Base-by-base conservation (phyloP, 2,888 invertebrate genomes). In the Drosophila nr. perissopoda region DNA sequence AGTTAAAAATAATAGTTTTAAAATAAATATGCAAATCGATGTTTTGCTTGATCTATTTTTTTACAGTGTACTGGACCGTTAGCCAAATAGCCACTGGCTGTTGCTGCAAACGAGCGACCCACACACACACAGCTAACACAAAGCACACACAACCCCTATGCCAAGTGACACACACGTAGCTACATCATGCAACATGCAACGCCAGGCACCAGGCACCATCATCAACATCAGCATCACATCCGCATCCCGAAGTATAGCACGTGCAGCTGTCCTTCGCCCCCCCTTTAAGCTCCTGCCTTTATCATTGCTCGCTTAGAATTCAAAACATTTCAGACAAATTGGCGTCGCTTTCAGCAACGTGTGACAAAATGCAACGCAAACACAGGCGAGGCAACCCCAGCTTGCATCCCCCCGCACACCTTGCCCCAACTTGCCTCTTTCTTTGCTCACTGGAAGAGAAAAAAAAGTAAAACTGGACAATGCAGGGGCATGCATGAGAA, bases 291-390 rank as follows among this genome's bases (percentile, higher is more conserved):
- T 8, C 2, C 25, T 25, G 16, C 13, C 51, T 38, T 49, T n/a
- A 13, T n/a, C 36, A 62, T 36, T 67, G 49, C 66, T 65, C 75
- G 81, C 72, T 83, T 88, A 79, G 89, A 83, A 85, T 85, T 85
- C 85, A 86, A 85, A 85, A 85, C 85, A 86, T 85, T 85, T 85
- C 86, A 88, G 89, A 88, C 88, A 88, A 88, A 88, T 88, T 88
- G 88, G 83, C 88, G 86, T 80, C 89, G 90, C 88, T 83, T 82
- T 85, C 77, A 83, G 82, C 80, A 84, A 89, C 81, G 89, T 86
- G 87, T 84, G 88, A 89, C 88, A 83, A 89, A 89, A 88, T 88
- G 88, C 86, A 89, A 79, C 72, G 82, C 81, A 88, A 85, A 89
- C 85, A 89, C 85, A 89, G 59, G 21, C 48, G 52, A 40, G 34